Evolutionary conservation across 2,797 vertebrate species (phyloP).

Genomic region (Aselliscus stoliczkanus): DNA sequence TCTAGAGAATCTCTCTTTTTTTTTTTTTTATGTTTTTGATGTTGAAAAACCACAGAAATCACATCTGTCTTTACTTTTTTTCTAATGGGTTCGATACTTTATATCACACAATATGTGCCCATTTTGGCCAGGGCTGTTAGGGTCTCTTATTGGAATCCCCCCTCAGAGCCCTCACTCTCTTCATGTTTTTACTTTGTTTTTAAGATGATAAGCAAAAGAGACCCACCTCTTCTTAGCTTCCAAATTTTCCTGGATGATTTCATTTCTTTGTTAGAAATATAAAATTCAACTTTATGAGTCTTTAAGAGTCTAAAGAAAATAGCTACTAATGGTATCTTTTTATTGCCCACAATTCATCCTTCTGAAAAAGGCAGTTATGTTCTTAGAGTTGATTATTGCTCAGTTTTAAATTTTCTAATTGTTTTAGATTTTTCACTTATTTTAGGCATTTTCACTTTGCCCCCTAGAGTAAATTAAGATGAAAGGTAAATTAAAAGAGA

Average conservation of each 20-base stretch:
- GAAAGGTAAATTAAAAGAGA: slow-evolving; percentile 72
- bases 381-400: slow-evolving; percentile 52
- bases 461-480: slow-evolving; percentile 69
- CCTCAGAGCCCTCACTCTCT: not conserved
- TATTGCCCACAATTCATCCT: slow-evolving; percentile 41
- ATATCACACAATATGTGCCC: not conserved
- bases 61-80: not conserved
- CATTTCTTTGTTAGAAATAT: slow-evolving; percentile 36
- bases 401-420: slow-evolving; percentile 65
- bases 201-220: not conserved
- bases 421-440: slow-evolving; percentile 65
- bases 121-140: not conserved
- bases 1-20: not conserved
- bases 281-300: slow-evolving; percentile 23
- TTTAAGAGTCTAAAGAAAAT: slow-evolving; percentile 50
- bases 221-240: not conserved
- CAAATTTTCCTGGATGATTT: not conserved
- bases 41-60: not conserved
- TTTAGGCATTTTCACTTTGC: slow-evolving; percentile 72
- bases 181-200: not conserved
- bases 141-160: not conserved
- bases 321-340: slow-evolving; percentile 45
- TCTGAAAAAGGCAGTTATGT: slow-evolving; percentile 41
- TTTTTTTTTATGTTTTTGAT: not conserved
- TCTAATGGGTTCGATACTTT: not conserved